phyloP scores from a whole-genome alignment of 2,888 invertebrate species.

The Fragum whitleyi region DNA sequence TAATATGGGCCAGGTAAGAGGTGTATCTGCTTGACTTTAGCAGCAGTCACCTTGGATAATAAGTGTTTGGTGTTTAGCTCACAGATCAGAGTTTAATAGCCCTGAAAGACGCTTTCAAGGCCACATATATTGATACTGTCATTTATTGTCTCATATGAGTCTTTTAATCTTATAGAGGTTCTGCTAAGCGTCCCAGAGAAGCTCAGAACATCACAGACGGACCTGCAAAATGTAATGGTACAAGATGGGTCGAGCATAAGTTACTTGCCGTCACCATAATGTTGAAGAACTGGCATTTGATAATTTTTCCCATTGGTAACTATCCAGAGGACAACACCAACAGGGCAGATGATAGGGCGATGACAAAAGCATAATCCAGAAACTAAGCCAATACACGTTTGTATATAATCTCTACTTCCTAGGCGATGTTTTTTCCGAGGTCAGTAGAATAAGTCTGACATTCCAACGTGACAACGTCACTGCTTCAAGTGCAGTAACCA shows the following conservation, averaged over 20 bases:
- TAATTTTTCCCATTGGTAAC: constrained; percentile 42
- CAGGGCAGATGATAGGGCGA: constrained; percentile 37
- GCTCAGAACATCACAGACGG: constrained; percentile 32
- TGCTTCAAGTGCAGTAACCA: constrained; percentile 37
- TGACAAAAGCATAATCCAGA: constrained; percentile 45
- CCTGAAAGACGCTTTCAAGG: constrained; percentile 34
- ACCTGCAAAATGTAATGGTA: constrained; percentile 32
- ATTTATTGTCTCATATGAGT: constrained; percentile 18
- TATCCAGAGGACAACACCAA: constrained; percentile 41
- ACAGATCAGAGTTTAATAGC: no score
- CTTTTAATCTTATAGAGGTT: constrained; percentile 31
- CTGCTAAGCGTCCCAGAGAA: constrained; percentile 31
- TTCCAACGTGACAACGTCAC: constrained; percentile 44
- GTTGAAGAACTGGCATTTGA: constrained; percentile 35
- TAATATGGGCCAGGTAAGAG: no score
- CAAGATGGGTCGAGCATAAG: constrained; percentile 44
- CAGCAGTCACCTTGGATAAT: no score
- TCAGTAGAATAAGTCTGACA: constrained; percentile 24
- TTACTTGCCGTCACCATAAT: constrained; percentile 21
- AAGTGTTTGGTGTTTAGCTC: no score
- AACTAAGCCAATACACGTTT: constrained; percentile 34
- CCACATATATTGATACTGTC: constrained; percentile 29
- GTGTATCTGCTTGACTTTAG: no score
- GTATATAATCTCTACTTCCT: constrained; percentile 40
- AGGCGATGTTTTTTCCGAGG: constrained; percentile 35